Conservation (phyloP, 2,113 vertebrate species). For the Numida meleagris region DNA sequence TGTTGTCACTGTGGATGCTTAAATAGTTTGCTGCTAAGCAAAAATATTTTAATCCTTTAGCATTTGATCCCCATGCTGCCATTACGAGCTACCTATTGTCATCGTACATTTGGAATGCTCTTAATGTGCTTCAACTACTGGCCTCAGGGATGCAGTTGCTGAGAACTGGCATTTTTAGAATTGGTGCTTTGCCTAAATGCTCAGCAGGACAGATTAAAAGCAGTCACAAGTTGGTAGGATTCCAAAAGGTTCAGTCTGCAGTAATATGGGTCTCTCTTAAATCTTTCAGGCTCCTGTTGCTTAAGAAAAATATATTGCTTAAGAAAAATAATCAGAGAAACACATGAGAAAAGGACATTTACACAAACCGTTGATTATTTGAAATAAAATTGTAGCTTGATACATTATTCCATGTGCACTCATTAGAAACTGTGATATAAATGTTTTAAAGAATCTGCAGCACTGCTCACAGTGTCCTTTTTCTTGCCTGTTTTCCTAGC, state of each 20-base stretch:
- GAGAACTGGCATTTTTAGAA: not conserved
- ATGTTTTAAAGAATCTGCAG: not conserved
- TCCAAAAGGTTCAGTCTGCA: not conserved
- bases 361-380: not conserved
- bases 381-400: not conserved
- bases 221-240: not conserved
- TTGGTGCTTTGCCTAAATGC: not conserved
- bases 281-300: not conserved
- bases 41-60: not conserved
- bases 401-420: not conserved
- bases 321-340: not conserved
- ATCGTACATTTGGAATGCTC: not conserved
- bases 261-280: not conserved
- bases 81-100: not conserved
- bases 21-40: not conserved
- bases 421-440: not conserved
- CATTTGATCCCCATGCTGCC: not conserved
- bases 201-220: not conserved
- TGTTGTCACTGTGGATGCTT: not conserved
- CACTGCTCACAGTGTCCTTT: not conserved
- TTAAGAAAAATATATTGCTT: not conserved
- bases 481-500: not conserved
- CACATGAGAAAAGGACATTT: not conserved
- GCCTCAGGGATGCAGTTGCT: not conserved
- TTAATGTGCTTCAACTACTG: not conserved